Base-by-base conservation (phyloP, 2,797 vertebrate species). In the Melopsittacus undulatus region DNA sequence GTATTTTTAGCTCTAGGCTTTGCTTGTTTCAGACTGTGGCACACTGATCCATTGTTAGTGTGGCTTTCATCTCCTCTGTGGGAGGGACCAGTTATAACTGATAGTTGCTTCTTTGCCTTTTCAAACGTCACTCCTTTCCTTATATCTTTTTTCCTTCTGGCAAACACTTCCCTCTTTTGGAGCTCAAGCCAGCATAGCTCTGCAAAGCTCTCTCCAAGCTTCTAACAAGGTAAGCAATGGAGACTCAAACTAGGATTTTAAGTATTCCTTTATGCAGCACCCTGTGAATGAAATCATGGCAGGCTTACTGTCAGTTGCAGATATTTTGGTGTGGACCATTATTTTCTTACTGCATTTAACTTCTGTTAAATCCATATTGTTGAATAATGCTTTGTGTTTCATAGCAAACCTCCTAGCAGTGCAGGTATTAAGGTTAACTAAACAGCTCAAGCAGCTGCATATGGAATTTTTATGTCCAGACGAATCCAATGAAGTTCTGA, bases 91-190 rank as follows among this genome's bases (percentile, higher is more conserved):
- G 83, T 89, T 90, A 89, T 73, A 87, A 93, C 88, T 94, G 91
- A 95, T 90, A 92, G 96, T 83, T 95, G 86, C 95, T 89, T 70
- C 93, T 95, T 96, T 96, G 94, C 94, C 87, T 94, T 94, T 97
- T 95, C 94, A 93, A 94, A 97, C 89, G 92, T 95, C 89, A 94
- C 87, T 96, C 92, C 94, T 93, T 91, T 97, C 96, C 96, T 97
- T 96, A 76, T 95, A 94, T 95, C 90, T 96, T 83, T 95, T 96
- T 94, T 92, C 92, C 89, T 94, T 95, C 96, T 96, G 96, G 92
- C 94, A 96, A 92, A 96, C 89, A 96, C 91, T 85, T 96, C 88
- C 95, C 83, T 95, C 85, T 92, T 96, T 95, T 57, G 96, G 95
- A 97, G 94, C 72, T 91, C 89, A 94, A 96, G 91, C 91, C 92